Base-by-base conservation (phyloP, 2,888 invertebrate genomes). In the Mechanitis messenoides region DNA sequence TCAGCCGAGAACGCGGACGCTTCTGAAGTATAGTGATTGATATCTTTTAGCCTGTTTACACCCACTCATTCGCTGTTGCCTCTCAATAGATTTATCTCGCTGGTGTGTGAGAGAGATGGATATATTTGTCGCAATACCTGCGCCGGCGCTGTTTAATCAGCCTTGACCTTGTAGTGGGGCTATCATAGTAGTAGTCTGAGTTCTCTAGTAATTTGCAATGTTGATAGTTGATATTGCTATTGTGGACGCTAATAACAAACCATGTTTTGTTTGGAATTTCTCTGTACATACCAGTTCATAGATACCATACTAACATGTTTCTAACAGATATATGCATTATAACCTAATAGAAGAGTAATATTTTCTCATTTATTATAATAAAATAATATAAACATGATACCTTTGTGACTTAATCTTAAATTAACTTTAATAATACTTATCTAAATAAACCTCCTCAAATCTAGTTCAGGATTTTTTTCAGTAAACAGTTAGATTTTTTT, bases 101-200 rank as follows among this genome's bases (percentile, higher is more conserved):
- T 35, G 60, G 57, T 28, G 78, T 69, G 74, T 38, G 75, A 85
- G 66, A 69, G 81, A 76, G 83, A 83, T 65, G 63, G 66, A 64
- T 71, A 68, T 71, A 64, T 67, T 72, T 71, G 70, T 68, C 67
- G 58, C 71, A 60, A 61, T 61, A 12, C 69, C 61, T 72, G 76
- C 74, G 76, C 77, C 57, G 70, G 72, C 80, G 76, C 74, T 68
- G 72, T 73, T 74, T 77, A 79, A 81, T 83, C 78, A 80, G 74
- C 84, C 85, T 84, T 87, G 86, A 85, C 86, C 86, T 87, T 87
- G 85, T 76, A 78, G 70, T 74, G 75, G 76, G 80, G 75, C 79
- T 82, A 73, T 74, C 69, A 66, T 65, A 68, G 65, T 61, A 55
- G 31, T 54, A 55, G 53, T 62, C 59, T 62, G 64, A 63, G 63